Percentiles rank a stretch among this genome's conserved stretches.
Conservation (phyloP, 1,140 invertebrate genomes). For the Lethrus apterus region DNA sequence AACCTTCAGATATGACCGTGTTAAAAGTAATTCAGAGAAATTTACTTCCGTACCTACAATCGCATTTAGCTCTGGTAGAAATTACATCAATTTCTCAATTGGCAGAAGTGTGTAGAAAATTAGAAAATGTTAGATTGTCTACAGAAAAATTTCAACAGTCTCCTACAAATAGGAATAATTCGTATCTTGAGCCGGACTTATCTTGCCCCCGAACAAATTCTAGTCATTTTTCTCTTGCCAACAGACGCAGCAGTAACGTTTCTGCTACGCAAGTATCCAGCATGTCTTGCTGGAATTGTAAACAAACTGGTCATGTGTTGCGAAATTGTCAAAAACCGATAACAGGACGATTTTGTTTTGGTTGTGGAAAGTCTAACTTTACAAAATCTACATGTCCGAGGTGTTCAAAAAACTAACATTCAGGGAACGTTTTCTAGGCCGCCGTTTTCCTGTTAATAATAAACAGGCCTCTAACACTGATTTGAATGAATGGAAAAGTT, state of each 20-base stretch:
- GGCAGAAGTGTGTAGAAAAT: neutral
- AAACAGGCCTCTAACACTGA: neutral
- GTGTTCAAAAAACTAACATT: neutral
- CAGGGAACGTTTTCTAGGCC: neutral
- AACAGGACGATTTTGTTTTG: neutral
- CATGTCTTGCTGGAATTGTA: too few relatives aligned
- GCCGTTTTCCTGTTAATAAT: neutral
- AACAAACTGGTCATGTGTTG: too few relatives aligned
- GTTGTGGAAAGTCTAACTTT: neutral
- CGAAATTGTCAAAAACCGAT: too few relatives aligned
- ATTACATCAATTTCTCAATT: neutral
- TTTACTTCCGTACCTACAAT: neutral
- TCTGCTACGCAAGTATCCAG: too few relatives aligned
- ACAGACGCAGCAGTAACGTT: too few relatives aligned
- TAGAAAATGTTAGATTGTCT: neutral
- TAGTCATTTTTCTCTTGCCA: too few relatives aligned
- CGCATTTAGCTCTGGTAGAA: neutral
- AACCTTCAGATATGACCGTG: conserved; percentile 19
- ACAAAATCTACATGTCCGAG: neutral
- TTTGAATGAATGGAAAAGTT: neutral
- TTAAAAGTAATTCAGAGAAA: neutral
- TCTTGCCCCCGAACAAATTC: too few relatives aligned
- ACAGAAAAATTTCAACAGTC: too few relatives aligned
- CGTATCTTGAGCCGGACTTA: too few relatives aligned
- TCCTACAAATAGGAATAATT: too few relatives aligned